Evolutionary conservation across 1,140 invertebrate species (phyloP), one percentile per base, ranked within the genome.

Genomic region (Cecropterus lyciades): DNA sequence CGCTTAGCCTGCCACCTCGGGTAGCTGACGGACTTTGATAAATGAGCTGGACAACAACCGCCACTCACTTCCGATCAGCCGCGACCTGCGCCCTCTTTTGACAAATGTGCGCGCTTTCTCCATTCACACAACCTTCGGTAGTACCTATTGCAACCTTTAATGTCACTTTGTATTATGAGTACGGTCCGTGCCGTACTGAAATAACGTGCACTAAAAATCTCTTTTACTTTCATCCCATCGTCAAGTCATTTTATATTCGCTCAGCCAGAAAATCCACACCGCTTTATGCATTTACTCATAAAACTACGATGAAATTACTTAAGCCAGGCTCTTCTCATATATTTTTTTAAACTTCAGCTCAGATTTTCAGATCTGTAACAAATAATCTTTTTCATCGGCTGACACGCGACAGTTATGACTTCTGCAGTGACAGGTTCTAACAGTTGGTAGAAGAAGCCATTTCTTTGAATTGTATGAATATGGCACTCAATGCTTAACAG

Each of bases 51-150:
- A 75, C 60, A 74, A 75, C 67, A 79, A 76, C 75, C 81, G 74
- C 82, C 77, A 73, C 78, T 88, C 79, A 87, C 87, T 87, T 82
- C 80, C 80, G 75, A 76, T 76, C 73, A 65, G 52, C 73, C 79
- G 72, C 20, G 24, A 72, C 64, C 78, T 73, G 13, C 30, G 30
- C 13, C 52, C 49, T n/a, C 27, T 27, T 55, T 42, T 53, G 49
- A 65, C 53, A 56, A 67, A 45, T 55, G 49, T 45, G 48, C 65
- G 15, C 49, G 40, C n/a, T n/a, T 60, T 30, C 45, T 55, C 48
- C 40, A n/a, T n/a, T n/a, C n/a, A 57, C 15, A 17, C 8, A n/a
- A 55, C 30, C 30, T 55, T 55, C 20, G 17, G 0, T 0, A 49
- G 3, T 24, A 20, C 17, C 15, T n/a, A 37, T 37, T 37, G 33